A percentile compares a stretch with the other conserved stretches of the same genome.
Conservation (phyloP, 2,888 invertebrate species). For the Lingula anatina region DNA sequence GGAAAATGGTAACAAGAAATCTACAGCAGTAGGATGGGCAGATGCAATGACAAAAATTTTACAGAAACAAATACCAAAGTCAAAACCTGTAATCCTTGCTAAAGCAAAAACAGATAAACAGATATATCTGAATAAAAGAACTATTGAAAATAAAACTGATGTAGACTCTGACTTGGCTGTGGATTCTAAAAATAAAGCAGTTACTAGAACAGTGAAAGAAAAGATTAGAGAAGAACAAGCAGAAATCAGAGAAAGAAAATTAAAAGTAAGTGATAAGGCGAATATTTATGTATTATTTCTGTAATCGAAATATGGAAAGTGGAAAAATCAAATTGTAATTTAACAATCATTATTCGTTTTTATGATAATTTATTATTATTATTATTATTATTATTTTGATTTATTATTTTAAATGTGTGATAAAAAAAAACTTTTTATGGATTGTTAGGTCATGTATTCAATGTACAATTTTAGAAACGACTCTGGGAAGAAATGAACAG, state of each 20-base stretch:
- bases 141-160: background rate
- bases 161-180: background rate
- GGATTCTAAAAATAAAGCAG: background rate
- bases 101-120: conserved; percentile 26
- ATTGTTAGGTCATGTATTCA: background rate
- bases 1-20: no score
- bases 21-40: conserved; percentile 21
- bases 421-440: background rate
- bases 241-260: background rate
- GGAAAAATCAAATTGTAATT: background rate
- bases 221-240: background rate
- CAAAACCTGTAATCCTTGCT: conserved; percentile 22
- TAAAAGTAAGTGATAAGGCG: background rate
- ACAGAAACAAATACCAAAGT: conserved; percentile 17
- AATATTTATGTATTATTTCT: background rate
- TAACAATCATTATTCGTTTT: no score
- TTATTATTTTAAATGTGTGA: no score
- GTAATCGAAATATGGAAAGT: background rate
- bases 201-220: background rate
- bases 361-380: no score
- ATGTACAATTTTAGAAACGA: conserved; percentile 19
- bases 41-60: conserved; percentile 28
- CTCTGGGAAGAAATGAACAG: conserved; percentile 59
- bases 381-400: no score
- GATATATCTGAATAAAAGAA: conserved; percentile 6